These are phyloP conservation scores for Enhydra lutris DNA, from an alignment of 2,113 vertebrate species.

Conservation along the genomic window DNA sequence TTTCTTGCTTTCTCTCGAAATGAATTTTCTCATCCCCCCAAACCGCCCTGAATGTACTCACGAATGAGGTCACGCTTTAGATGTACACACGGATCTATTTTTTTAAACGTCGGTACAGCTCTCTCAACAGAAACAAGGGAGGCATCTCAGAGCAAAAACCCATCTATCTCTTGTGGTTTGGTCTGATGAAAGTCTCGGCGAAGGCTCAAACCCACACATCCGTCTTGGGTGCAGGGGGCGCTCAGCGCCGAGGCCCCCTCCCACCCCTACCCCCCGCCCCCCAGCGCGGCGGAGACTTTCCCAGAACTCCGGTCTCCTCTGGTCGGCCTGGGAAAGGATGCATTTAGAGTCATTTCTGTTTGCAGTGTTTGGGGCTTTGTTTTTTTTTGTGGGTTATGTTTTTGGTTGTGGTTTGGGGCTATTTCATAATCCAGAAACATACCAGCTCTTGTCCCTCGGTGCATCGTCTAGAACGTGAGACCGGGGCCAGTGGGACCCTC, in stretches of 20 bases:
- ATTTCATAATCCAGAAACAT: neutral
- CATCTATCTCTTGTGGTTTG: slow-evolving; percentile 3
- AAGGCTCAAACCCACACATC: slow-evolving; percentile 21
- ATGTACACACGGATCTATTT: neutral
- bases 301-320: neutral
- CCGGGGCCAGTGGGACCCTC: neutral
- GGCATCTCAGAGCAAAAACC: neutral
- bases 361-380: neutral
- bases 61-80: neutral
- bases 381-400: neutral
- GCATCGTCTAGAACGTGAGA: neutral
- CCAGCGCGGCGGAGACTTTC: neutral
- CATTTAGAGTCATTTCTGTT: neutral
- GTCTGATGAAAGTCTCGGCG: neutral
- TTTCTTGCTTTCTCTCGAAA: neutral
- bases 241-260: neutral
- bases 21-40: neutral
- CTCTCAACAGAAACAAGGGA: slow-evolving; percentile 33
- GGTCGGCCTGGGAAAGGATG: neutral
- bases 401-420: neutral
- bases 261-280: neutral
- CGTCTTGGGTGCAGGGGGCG: neutral
- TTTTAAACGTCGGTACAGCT: neutral
- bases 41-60: neutral
- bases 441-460: neutral